Percentiles rank a stretch among this genome's conserved stretches.
Evolutionary conservation across 2,113 vertebrate species (phyloP).

Genomic region (Bombycilla garrulus): DNA sequence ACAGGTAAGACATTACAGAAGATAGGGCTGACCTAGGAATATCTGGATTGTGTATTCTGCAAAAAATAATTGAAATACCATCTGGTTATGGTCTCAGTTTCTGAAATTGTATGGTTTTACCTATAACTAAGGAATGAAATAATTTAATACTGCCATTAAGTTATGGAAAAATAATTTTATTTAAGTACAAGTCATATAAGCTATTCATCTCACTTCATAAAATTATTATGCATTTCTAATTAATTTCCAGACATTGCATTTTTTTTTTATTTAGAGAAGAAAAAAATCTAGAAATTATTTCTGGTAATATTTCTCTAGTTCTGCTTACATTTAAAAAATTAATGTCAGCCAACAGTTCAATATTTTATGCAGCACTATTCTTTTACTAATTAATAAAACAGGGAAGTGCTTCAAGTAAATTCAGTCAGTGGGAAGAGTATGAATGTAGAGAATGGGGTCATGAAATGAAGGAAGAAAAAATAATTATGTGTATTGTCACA

Average conservation of each 20-base stretch:
- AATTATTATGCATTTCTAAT: neutral
- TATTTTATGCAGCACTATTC: conserved; percentile 67
- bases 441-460: conserved; percentile 5
- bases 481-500: conserved; percentile 40
- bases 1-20: neutral
- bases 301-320: conserved; percentile 21
- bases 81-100: neutral
- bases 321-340: conserved; percentile 56
- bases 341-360: conserved; percentile 60
- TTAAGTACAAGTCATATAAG: neutral
- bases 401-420: conserved; percentile 50
- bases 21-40: neutral
- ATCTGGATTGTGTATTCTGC: neutral
- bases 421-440: conserved; percentile 26
- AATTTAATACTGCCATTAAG: neutral
- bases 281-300: conserved; percentile 27
- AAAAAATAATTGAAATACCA: neutral
- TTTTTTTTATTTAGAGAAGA: neutral
- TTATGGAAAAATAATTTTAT: neutral
- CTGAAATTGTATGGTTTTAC: neutral
- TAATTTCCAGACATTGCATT: neutral
- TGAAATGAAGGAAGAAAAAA: conserved; percentile 54
- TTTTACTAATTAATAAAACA: conserved; percentile 71
- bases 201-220: neutral
- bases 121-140: neutral